Evolutionary conservation across 1,140 invertebrate species (phyloP).

Genomic region (Vanessa atalanta): DNA sequence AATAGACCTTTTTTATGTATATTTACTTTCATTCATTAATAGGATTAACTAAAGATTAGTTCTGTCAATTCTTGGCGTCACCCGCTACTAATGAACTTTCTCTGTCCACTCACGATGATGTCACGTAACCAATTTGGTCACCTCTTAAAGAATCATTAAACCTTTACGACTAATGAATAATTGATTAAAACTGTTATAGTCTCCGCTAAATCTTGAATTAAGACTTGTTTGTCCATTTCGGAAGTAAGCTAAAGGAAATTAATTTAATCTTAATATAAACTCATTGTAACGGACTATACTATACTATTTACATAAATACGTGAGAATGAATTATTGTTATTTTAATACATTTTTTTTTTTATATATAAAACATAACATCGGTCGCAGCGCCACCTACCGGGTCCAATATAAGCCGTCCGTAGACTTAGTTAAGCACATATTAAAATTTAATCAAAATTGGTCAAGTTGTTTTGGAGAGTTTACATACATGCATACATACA

Average conservation of each 20-base stretch:
- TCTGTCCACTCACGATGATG: slow-evolving; percentile 49
- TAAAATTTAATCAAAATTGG: too few relatives aligned
- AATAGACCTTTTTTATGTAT: not conserved
- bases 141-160: slow-evolving; percentile 38
- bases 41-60: slow-evolving; percentile 12
- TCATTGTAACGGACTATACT: too few relatives aligned
- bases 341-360: too few relatives aligned
- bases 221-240: slow-evolving; percentile 8
- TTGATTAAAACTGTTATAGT: slow-evolving; percentile 32
- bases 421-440: too few relatives aligned
- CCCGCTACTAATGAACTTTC: slow-evolving; percentile 61
- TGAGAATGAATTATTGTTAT: too few relatives aligned
- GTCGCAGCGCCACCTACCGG: too few relatives aligned
- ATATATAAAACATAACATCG: too few relatives aligned
- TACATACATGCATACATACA: too few relatives aligned
- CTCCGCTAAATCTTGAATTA: slow-evolving; percentile 4
- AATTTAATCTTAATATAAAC: slow-evolving; percentile 12
- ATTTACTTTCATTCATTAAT: slow-evolving; percentile 4
- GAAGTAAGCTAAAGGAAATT: slow-evolving; percentile 6
- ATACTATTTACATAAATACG: too few relatives aligned
- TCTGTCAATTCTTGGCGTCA: slow-evolving; percentile 39
- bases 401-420: too few relatives aligned
- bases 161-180: slow-evolving; percentile 39
- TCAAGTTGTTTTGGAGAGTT: too few relatives aligned
- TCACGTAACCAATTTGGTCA: slow-evolving; percentile 51